Evolutionary conservation across 2,113 vertebrate species (phyloP).

Genomic region (Mesembrinibis cayennensis): DNA sequence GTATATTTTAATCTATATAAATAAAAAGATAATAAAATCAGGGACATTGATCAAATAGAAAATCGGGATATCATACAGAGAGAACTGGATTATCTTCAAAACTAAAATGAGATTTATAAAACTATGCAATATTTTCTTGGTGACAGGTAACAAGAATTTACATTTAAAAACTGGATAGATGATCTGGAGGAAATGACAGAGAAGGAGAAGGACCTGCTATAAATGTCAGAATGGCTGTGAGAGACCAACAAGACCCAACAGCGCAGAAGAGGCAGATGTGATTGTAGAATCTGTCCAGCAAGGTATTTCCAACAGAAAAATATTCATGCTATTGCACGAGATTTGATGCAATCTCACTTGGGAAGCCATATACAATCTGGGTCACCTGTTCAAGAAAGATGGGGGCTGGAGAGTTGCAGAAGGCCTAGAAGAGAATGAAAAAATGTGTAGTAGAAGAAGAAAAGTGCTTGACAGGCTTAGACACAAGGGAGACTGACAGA

Average conservation of each 20-base stretch:
- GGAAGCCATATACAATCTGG: neutral
- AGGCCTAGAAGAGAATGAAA: neutral
- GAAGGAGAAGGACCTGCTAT: neutral
- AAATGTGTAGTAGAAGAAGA: neutral
- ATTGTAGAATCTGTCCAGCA: neutral
- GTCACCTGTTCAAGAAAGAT: neutral
- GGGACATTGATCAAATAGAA: neutral
- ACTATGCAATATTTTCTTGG: neutral
- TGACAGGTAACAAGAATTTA: neutral
- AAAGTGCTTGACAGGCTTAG: neutral
- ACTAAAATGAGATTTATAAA: neutral
- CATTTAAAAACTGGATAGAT: neutral
- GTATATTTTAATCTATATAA: neutral
- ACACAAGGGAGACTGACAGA: neutral
- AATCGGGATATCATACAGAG: neutral
- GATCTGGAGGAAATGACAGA: neutral
- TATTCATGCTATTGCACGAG: neutral
- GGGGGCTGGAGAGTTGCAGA: neutral
- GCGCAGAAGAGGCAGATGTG: neutral
- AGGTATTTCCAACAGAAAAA: neutral
- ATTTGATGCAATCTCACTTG: neutral
- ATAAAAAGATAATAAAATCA: neutral
- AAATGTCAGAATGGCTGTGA: neutral
- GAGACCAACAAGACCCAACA: neutral
- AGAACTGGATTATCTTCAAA: neutral